phyloP scores from a whole-genome alignment of 2,888 invertebrate genomes.

The Mechanitis messenoides region DNA sequence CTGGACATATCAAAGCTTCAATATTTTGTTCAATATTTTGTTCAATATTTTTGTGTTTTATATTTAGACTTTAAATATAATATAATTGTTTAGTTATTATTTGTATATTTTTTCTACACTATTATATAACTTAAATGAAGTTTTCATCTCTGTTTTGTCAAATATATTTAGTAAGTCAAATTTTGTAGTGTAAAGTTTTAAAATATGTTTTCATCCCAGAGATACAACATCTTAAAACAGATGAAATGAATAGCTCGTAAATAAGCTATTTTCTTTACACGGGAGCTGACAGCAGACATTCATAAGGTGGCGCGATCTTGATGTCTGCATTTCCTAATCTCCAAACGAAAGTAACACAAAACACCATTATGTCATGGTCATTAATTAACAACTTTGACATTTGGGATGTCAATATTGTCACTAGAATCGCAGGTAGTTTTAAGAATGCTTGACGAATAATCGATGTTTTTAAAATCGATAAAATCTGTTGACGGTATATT shows the following conservation, averaged over 20 bases:
- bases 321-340: constrained; percentile 61
- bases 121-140: too few relatives aligned
- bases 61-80: too few relatives aligned
- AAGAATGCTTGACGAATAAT: not conserved
- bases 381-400: constrained; percentile 52
- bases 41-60: constrained; percentile 12
- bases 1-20: constrained; percentile 22
- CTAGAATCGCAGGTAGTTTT: constrained; percentile 27
- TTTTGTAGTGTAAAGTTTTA: too few relatives aligned
- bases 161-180: too few relatives aligned
- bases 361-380: constrained; percentile 55
- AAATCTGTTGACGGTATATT: too few relatives aligned
- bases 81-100: too few relatives aligned
- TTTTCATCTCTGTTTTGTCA: too few relatives aligned
- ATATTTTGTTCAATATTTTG: constrained; percentile 23
- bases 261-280: constrained; percentile 42
- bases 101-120: too few relatives aligned
- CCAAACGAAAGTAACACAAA: constrained; percentile 38
- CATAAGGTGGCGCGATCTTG: constrained; percentile 61
- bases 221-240: not conserved
- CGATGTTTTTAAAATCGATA: too few relatives aligned
- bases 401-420: constrained; percentile 25
- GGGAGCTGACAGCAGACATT: constrained; percentile 61
- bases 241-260: constrained; percentile 18
- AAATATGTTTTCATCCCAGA: not conserved